Evolutionary conservation across 2,797 vertebrate species (phyloP).

Genomic region (Phalloptychus januarius): DNA sequence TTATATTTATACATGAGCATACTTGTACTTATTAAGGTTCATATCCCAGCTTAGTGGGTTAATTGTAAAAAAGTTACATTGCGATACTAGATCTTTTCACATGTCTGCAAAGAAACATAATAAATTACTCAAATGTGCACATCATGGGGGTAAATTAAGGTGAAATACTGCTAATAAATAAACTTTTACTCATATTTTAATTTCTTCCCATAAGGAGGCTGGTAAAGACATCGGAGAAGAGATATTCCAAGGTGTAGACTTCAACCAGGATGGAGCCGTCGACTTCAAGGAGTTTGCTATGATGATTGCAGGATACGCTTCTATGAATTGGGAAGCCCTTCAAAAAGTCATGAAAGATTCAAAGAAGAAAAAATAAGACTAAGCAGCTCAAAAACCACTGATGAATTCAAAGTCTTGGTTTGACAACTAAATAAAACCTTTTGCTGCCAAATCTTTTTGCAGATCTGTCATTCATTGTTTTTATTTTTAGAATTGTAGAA

Average conservation of each 20-base stretch:
- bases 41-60: too few species aligned
- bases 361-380: not conserved
- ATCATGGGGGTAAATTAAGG: not conserved
- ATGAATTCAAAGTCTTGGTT: not conserved
- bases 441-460: not conserved
- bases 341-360: not conserved
- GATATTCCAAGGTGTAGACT: not conserved
- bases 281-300: constrained; percentile 7
- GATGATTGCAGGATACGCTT: constrained; percentile 5
- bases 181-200: not conserved
- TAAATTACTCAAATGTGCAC: not conserved
- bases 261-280: not conserved
- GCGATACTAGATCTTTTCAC: not conserved
- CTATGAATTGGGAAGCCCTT: not conserved
- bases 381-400: not conserved
- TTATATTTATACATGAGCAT: not conserved
- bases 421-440: constrained; percentile 18
- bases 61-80: not conserved
- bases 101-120: not conserved
- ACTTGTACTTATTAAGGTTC: not conserved
- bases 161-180: not conserved
- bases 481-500: not conserved
- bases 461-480: not conserved
- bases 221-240: not conserved
- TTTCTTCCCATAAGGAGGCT: not conserved